A percentile compares a stretch with the other conserved stretches of the same genome.
phyloP scores from a whole-genome alignment of 1,140 invertebrate species.

The Wiebesia pumilae region DNA sequence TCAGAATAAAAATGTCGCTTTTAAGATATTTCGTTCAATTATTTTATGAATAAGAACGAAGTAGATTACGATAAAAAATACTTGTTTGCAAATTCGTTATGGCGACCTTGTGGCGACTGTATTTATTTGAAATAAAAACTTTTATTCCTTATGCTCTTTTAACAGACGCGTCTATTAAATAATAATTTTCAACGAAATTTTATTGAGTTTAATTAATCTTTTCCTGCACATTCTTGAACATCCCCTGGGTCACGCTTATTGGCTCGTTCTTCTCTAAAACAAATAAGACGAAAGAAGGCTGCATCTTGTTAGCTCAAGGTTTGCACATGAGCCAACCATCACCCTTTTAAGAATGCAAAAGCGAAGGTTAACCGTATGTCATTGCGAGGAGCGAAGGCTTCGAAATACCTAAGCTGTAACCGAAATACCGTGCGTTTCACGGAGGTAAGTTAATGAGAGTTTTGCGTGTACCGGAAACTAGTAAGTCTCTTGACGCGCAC shows the following conservation, averaged over 20 bases:
- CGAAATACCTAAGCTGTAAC: conserved; percentile 30
- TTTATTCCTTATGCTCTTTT: background rate
- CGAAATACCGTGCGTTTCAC: conserved; percentile 53
- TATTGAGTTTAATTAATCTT: conserved; percentile 13
- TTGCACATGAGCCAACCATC: background rate
- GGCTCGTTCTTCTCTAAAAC: background rate
- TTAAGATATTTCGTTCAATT: background rate
- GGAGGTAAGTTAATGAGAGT: conserved; percentile 65
- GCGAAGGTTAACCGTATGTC: conserved; percentile 36
- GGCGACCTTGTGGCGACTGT: background rate
- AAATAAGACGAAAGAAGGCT: background rate
- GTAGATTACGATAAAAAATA: background rate
- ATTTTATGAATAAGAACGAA: background rate
- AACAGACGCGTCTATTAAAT: background rate
- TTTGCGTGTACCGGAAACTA: conserved; percentile 66
- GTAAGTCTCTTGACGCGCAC: conserved; percentile 43
- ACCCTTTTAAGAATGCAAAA: conserved; percentile 38
- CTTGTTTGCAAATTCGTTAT: background rate
- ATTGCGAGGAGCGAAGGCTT: conserved; percentile 6
- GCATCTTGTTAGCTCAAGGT: background rate
- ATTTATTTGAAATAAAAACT: background rate
- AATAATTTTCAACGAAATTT: background rate
- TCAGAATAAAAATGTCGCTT: background rate
- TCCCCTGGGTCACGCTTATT: background rate
- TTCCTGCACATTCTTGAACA: background rate